Conservation (phyloP, 1,140 invertebrate genomes). For the Ceratosolen solmsi region DNA sequence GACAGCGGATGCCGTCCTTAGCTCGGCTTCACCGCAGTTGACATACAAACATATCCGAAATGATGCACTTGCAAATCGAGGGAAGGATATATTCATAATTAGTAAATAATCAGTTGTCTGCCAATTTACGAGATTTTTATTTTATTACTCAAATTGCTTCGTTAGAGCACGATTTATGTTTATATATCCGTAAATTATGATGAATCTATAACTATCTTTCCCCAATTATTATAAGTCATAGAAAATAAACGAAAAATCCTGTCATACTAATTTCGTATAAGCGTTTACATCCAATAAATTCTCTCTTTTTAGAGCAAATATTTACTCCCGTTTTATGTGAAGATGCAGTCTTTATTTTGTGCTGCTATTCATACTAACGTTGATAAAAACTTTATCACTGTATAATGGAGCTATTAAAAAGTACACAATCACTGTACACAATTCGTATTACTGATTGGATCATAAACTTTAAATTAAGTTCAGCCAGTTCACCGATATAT, state of each 20-base stretch:
- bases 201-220: neutral
- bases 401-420: neutral
- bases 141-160: neutral
- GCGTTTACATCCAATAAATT: neutral
- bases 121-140: neutral
- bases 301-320: neutral
- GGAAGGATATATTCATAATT: neutral
- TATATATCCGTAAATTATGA: neutral
- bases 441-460: too few species aligned
- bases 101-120: neutral
- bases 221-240: neutral
- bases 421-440: too few species aligned
- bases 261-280: neutral
- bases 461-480: too few species aligned
- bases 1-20: slow-evolving; percentile 50
- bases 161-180: neutral
- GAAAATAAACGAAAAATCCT: neutral
- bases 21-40: neutral
- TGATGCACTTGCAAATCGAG: neutral
- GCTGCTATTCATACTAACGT: too few species aligned
- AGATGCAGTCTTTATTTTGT: neutral
- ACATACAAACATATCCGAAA: neutral
- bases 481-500: too few species aligned
- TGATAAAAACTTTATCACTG: neutral
- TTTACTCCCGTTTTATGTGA: neutral